Evolutionary conservation across 2,797 vertebrate species (phyloP).

Genomic region (Ciconia nigra): DNA sequence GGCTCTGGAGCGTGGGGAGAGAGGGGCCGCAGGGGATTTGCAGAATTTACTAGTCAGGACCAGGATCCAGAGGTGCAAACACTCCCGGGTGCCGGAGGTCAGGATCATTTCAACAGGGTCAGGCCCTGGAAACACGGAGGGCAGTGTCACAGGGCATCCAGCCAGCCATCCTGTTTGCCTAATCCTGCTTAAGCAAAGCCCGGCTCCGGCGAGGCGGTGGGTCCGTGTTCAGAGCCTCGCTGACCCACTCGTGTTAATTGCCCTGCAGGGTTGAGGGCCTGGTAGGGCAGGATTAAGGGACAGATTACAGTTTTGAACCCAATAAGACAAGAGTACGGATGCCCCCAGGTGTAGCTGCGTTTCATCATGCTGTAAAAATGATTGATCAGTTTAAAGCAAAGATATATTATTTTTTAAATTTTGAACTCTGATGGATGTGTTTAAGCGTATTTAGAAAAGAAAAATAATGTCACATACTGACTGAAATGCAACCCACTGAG

Average conservation of each 20-base stretch:
- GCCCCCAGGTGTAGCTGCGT: background rate
- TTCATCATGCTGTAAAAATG: background rate
- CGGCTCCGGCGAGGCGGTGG: background rate
- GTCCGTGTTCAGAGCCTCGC: background rate
- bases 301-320: background rate
- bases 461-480: rapidly evolving
- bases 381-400: background rate
- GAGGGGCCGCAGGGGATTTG: too few species aligned
- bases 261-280: background rate
- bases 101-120: background rate
- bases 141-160: background rate
- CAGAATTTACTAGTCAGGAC: background rate
- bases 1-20: rapidly evolving
- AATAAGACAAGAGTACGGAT: background rate
- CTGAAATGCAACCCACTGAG: background rate
- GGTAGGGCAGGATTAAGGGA: rapidly evolving
- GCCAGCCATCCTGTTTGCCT: background rate
- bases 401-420: background rate
- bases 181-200: background rate
- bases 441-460: background rate
- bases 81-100: background rate
- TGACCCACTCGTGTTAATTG: background rate
- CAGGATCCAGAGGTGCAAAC: background rate
- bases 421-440: rapidly evolving
- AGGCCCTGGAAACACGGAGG: background rate